These are phyloP conservation scores for Hippocampus abdominalis DNA, from an alignment of 2,113 vertebrate species.

Conservation along the genomic window DNA sequence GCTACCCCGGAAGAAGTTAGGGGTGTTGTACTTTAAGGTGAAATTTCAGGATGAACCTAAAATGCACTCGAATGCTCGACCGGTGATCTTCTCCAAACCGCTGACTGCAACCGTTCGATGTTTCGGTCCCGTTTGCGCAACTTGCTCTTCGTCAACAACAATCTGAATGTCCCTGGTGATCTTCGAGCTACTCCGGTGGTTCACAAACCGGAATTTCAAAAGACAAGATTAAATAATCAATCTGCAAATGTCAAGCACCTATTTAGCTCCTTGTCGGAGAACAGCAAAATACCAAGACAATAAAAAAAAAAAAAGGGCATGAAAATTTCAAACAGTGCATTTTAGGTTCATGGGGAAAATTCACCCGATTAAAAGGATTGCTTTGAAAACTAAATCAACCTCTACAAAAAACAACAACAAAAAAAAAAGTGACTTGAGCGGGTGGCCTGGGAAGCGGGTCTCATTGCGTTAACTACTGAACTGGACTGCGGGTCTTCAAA, in stretches of 20 bases:
- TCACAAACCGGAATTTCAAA: too few relatives aligned
- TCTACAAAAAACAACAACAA: slow-evolving; percentile 5
- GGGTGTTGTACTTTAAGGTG: background rate
- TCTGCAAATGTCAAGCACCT: too few relatives aligned
- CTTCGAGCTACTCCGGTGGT: too few relatives aligned
- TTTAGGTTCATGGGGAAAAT: background rate
- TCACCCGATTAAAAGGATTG: background rate
- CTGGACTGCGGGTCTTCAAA: slow-evolving; percentile 50
- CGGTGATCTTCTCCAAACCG: too few relatives aligned
- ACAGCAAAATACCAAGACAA: too few relatives aligned
- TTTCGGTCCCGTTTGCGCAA: too few relatives aligned
- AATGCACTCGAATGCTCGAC: background rate
- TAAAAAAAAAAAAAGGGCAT: too few relatives aligned
- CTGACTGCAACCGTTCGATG: background rate
- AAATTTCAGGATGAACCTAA: background rate
- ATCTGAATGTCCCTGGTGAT: too few relatives aligned
- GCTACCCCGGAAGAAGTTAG: background rate
- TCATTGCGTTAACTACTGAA: slow-evolving; percentile 66
- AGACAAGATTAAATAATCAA: too few relatives aligned
- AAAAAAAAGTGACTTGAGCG: background rate
- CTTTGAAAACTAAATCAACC: slow-evolving; percentile 50
- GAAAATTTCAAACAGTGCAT: too few relatives aligned
- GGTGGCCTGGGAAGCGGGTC: slow-evolving; percentile 30
- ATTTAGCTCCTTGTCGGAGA: too few relatives aligned
- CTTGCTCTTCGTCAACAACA: too few relatives aligned